phyloP scores from a whole-genome alignment of 2,113 vertebrate genomes.

The Rattus norvegicus region GRCr8 NC_086019.1:21034501-21035000 shows the following conservation, averaged over 20 bases:
- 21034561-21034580: not conserved
- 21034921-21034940: not conserved
- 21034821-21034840: not conserved
- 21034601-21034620: not conserved
- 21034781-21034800: not conserved
- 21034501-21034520: not conserved
- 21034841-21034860: constrained; percentile 10
- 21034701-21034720: constrained; percentile 3
- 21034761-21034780: constrained; percentile 43
- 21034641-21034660: not conserved
- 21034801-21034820: not conserved
- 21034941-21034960: not conserved
- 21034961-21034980: not conserved
- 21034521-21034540: not conserved
- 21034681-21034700: constrained; percentile 18
- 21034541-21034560: not conserved
- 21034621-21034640: not conserved
- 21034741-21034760: not conserved
- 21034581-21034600: not conserved
- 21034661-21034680: not conserved
- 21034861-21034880: constrained; percentile 13
- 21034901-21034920: constrained; percentile 11
- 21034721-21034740: constrained; percentile 29
- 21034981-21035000: not conserved
- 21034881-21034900: not conserved